Evolutionary conservation across 2,797 vertebrate species (phyloP), one percentile per base, ranked within the genome.

Genomic region (Pagetopsis macropterus): DNA sequence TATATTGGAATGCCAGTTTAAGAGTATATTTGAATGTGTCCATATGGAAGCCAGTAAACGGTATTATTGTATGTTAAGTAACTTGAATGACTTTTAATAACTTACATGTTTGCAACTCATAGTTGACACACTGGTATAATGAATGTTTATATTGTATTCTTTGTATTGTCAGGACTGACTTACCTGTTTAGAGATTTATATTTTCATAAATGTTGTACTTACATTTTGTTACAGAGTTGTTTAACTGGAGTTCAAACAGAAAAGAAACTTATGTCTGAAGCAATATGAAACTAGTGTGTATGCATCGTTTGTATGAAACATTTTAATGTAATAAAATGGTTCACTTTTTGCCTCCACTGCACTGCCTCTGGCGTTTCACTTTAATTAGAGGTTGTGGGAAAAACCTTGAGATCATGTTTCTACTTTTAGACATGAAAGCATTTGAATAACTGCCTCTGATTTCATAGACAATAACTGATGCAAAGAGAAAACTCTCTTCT

Each of bases 161-260:
- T 99, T 99, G 96, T 99, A 99, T 97, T 86, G 96, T 99, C 96
- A 95, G 95, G 94, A 95, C 93, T 95, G 94, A 96, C 92, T 95
- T 95, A 96, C 95, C 93, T 95, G 95, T 95, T 96, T 97, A 99
- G 97, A 99, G 98, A 99, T 97, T 98, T 98, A 98, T 99, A 99
- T 99, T 99, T 99, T 99, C 98, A 98, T 99, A 99, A 98, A 97
- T 99, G 98, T 99, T 96, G 95, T 97, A 97, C 96, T 97, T 97
- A 98, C 94, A 96, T 98, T 99, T 99, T 99, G 96, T 99, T 99
- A 99, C 97, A 93, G 93, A 98, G 96, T 97, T 98, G 96, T 97
- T 97, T 97, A 95, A 96, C 94, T 95, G 96, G 95, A 87, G 89
- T 86, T 91, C 76, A 89, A 95, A 94, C 76, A 83, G 76, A 89